Evolutionary conservation across 2,113 vertebrate genomes (phyloP).

Genomic region (Corydoras sp.): DNA sequence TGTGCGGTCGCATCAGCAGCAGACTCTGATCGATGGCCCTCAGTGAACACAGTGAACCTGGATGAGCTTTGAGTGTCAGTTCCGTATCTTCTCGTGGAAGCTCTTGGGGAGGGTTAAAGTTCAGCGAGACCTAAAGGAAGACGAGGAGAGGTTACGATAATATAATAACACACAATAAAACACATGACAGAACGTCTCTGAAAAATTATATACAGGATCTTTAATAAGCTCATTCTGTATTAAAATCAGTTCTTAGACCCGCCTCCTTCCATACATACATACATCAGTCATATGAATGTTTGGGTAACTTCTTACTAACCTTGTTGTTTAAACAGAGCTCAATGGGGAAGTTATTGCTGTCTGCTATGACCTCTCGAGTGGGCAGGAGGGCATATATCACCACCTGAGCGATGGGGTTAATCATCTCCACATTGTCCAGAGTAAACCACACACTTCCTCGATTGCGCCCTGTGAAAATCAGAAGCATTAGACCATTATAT

Average conservation of each 20-base stretch:
- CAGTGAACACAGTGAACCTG: slow-evolving; percentile 76
- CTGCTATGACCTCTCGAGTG: slow-evolving; percentile 71
- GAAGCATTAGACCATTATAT: not conserved
- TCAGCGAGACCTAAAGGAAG: slow-evolving; percentile 68
- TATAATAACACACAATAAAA: too few relatives aligned
- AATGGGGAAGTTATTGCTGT: slow-evolving; percentile 67
- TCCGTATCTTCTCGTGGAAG: slow-evolving; percentile 64
- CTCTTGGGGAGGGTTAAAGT: slow-evolving; percentile 63
- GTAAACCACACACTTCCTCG: slow-evolving; percentile 59
- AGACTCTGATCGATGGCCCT: slow-evolving; percentile 75
- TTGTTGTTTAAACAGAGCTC: slow-evolving; percentile 77
- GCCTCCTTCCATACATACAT: too few relatives aligned
- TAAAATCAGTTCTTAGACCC: too few relatives aligned
- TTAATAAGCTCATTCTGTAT: too few relatives aligned
- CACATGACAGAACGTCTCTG: too few relatives aligned
- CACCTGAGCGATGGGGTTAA: slow-evolving; percentile 73
- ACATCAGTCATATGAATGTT: too few relatives aligned
- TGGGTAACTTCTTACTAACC: slow-evolving; percentile 52
- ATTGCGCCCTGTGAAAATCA: slow-evolving; percentile 47
- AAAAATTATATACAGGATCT: too few relatives aligned
- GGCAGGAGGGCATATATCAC: slow-evolving; percentile 71
- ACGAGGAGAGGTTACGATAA: too few relatives aligned
- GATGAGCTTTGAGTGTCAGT: slow-evolving; percentile 66
- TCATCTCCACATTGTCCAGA: slow-evolving; percentile 50
- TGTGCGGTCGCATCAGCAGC: slow-evolving; percentile 61